Base-by-base conservation (phyloP, 2,888 invertebrate species). In the Linnaemya vulpina region DNA sequence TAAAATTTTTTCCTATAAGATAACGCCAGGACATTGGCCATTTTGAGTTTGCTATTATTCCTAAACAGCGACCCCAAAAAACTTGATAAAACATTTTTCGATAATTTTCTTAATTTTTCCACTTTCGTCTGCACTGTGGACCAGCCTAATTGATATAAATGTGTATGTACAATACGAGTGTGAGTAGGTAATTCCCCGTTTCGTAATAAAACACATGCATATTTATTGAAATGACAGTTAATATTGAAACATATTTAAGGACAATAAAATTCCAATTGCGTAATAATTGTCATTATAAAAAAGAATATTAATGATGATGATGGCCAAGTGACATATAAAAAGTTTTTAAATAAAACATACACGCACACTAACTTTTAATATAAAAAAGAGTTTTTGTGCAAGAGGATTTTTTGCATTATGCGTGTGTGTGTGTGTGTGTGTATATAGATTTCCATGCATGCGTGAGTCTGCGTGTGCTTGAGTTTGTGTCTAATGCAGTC, bases 211-310 rank as follows among this genome's bases (percentile, higher is more conserved):
- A 30, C 5, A n/a, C n/a, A 35, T 35, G 4, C 9, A 40, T 58
- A n/a, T 76, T 46, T 43, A 40, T 55, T 43, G 55, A 7, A 46
- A 76, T 46, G 43, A 9, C 22, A 67, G 60, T 68, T 40, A 77
- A 49, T 53, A 15, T 60, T 60, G 0, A 60, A 67, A 77, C 38
- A 78, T 49, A 70, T 53, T 53, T 70, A 62, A 70, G 62, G 53
- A 78, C 51, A 68, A 76, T 43, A 67, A 68, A 30, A 76, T 67
- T 67, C 67, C 60, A 62, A 70, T 78, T 78, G 70, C 62, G 51
- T 70, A 78, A 78, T 70, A 78, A 78, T 70, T 70, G 70, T 78
- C 78, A 78, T 51, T 67, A 46, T 22, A 67, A 58, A 46, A 67
- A 22, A 49, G 46, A 67, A 22, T 58, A 49, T 55, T 35, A 46